These are phyloP conservation scores for Babylonia areolata DNA, from an alignment of 1,140 invertebrate species.

Conservation along the genomic window DNA sequence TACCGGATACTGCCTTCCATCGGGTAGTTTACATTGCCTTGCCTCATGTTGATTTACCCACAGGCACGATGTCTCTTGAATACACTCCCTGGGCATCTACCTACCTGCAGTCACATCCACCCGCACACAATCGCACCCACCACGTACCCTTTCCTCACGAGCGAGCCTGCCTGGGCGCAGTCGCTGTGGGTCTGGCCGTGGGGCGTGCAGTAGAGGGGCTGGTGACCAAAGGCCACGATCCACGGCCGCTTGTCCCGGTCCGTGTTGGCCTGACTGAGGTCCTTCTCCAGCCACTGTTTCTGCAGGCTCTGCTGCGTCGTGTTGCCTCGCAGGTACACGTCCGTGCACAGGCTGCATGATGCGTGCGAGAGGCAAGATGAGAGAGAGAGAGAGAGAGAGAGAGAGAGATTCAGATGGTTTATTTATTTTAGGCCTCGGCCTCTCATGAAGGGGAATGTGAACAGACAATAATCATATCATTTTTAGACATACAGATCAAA, in stretches of 20 bases:
- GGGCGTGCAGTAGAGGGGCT: conserved; percentile 93
- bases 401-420: too few species aligned
- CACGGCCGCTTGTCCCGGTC: conserved; percentile 87
- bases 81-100: too few species aligned
- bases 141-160: conserved; percentile 58
- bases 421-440: too few species aligned
- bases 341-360: conserved; percentile 64
- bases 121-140: too few species aligned
- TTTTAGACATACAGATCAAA: too few species aligned
- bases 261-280: conserved; percentile 77
- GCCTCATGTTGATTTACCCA: too few species aligned
- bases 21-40: too few species aligned
- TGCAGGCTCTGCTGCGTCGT: conserved; percentile 45
- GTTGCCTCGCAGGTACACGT: conserved; percentile 60
- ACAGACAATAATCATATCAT: too few species aligned
- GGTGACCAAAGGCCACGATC: conserved; percentile 94
- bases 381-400: neutral
- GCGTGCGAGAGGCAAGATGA: neutral
- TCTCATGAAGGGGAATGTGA: too few species aligned
- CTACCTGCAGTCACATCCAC: too few species aligned
- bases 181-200: conserved; percentile 80
- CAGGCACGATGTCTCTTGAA: too few species aligned
- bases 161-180: conserved; percentile 81
- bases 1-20: too few species aligned
- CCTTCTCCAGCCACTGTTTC: conserved; percentile 60